A percentile compares a stretch with the other conserved stretches of the same genome.
phyloP scores from a whole-genome alignment of 1,140 invertebrate genomes.

The Druon quercuslanigerum region DNA sequence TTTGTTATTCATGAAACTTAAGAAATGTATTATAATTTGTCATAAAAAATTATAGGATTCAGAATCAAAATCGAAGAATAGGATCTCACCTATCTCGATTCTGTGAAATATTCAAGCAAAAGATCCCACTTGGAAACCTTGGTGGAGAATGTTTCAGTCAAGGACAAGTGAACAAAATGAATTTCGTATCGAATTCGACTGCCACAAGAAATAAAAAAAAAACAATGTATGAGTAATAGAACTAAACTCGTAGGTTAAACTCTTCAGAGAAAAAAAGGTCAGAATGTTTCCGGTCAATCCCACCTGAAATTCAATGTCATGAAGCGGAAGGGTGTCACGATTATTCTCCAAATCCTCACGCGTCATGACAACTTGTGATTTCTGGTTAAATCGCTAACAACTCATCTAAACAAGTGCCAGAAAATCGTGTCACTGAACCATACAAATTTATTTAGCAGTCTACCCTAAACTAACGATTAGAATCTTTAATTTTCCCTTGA shows the following conservation, averaged over 20 bases:
- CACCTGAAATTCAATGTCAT: constrained; percentile 52
- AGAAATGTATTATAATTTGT: too few species aligned
- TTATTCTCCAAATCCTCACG: constrained; percentile 50
- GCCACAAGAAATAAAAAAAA: neutral
- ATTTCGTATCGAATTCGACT: constrained; percentile 11
- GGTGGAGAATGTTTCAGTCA: neutral
- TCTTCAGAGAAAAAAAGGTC: constrained; percentile 39
- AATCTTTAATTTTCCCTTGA: too few species aligned
- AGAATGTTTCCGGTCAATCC: constrained; percentile 42
- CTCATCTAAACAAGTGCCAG: constrained; percentile 25
- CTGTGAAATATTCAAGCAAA: too few species aligned
- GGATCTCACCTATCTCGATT: too few species aligned
- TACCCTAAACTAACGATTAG: too few species aligned
- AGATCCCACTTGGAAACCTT: too few species aligned
- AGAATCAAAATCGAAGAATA: too few species aligned
- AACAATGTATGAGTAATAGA: neutral
- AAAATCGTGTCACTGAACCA: neutral
- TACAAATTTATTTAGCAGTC: neutral
- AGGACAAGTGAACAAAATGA: constrained; percentile 15
- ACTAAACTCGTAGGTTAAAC: constrained; percentile 17
- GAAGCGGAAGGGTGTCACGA: constrained; percentile 38
- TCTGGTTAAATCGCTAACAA: constrained; percentile 24
- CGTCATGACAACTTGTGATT: constrained; percentile 50
- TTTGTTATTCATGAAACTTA: too few species aligned
- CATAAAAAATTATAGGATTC: too few species aligned